Base-by-base conservation (phyloP, 1,140 invertebrate species). In the Ceratina japonica region DNA sequence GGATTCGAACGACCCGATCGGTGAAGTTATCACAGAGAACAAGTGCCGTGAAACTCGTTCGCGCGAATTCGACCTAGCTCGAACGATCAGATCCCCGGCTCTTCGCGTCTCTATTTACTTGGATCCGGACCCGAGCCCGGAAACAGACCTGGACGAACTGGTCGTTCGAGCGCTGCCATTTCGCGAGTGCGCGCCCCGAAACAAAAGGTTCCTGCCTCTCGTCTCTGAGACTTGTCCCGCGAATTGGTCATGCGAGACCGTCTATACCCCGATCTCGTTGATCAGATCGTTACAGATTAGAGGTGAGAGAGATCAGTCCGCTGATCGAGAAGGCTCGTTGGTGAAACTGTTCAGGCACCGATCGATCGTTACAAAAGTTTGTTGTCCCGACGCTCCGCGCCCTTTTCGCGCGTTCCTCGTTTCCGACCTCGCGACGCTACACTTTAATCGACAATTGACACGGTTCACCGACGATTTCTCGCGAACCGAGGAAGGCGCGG, bases 341-440 rank as follows among this genome's bases (percentile, higher is more conserved):
- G 18, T 64, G 31, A 73, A 78, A 83, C 82, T 44, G 63, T 56
- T 70, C 59, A 69, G 74, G 79, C 68, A 82, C 64, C 64, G 69
- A 74, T 59, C 64, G 69, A 74, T 78, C 58, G 44, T 80, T 68
- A 61, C 20, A 72, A 59, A 54, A 81, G 59, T 54, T 44, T 44
- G 10, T 44, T 44, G 10, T 8, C 37, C 5, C 49, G 18, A 3
- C 44, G 16, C 63, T 44, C 22, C 20, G 10, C 7, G 37, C 20
- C n/a, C 13, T 18, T 16, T 49, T 22, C n/a, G 13, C 54, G 49
- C 44, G 49, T 68, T 59, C 49, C 24, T 72, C 72, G 22, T 2
- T 58, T 49, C 12, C 13, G 54, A 44, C 65, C 20, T 66, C 5
- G 64, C 20, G 3, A 15, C 2, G 1, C 0, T 8, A 69, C 18